Conservation (phyloP, 1,140 invertebrate species). For the Drosophila yakuba region DNA sequence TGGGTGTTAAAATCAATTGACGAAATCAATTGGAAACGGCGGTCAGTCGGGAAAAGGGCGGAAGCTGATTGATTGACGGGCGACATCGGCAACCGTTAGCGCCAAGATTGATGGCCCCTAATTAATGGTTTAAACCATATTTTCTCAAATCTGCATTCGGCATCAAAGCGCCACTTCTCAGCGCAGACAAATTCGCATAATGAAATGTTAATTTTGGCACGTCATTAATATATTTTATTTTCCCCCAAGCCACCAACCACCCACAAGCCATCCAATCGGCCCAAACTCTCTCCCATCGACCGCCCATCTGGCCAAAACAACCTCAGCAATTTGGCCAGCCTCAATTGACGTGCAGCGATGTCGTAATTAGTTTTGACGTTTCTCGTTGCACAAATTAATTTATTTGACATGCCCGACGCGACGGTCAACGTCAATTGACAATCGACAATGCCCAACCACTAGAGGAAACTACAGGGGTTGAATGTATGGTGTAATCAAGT, state of each 20-base stretch:
- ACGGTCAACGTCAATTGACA: conserved; percentile 67
- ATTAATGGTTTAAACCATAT: conserved; percentile 21
- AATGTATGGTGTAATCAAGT: background rate
- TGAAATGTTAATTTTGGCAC: conserved; percentile 84
- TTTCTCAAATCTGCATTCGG: conserved; percentile 34
- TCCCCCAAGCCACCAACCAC: conserved; percentile 25
- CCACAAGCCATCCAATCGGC: background rate
- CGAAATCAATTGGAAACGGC: conserved; percentile 84
- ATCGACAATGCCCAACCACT: conserved; percentile 59
- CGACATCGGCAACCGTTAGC: conserved; percentile 65
- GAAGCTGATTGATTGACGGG: conserved; percentile 79
- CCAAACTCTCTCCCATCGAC: background rate
- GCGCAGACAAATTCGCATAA: conserved; percentile 69
- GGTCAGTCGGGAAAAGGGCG: conserved; percentile 58
- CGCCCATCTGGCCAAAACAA: conserved; percentile 21
- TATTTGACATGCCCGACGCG: conserved; percentile 81
- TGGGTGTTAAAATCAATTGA: conserved; percentile 85
- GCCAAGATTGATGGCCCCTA: conserved; percentile 68
- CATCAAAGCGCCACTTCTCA: conserved; percentile 15
- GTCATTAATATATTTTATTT: conserved; percentile 84
- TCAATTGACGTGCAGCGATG: conserved; percentile 69
- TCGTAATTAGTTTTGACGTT: conserved; percentile 84
- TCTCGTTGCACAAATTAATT: conserved; percentile 84
- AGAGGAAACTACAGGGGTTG: background rate
- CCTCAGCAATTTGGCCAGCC: conserved; percentile 41